Evolutionary conservation across 2,113 vertebrate genomes (phyloP).

Genomic region (Gulo gulo): DNA sequence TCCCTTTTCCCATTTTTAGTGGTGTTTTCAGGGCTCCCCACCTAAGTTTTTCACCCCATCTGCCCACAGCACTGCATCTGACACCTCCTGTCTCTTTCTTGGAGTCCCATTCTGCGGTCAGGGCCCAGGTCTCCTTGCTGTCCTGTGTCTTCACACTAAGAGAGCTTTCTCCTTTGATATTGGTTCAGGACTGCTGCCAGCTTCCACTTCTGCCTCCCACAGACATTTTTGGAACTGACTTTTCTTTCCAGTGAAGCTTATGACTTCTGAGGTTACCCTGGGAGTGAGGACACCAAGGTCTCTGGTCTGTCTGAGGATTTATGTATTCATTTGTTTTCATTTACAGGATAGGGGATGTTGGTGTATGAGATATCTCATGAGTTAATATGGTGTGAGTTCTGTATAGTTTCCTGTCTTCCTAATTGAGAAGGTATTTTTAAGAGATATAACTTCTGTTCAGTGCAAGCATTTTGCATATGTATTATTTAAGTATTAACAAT

Average conservation of each 20-base stretch:
- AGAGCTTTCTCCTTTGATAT: background rate
- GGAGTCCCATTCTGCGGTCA: background rate
- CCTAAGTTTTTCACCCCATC: background rate
- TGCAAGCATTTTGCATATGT: too few relatives aligned
- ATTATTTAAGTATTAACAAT: too few relatives aligned
- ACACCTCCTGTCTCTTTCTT: too few relatives aligned
- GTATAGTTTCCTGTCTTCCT: background rate
- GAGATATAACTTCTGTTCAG: background rate
- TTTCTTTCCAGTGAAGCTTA: background rate
- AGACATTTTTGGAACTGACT: too few relatives aligned
- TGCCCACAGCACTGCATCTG: too few relatives aligned
- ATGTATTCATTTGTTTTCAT: background rate
- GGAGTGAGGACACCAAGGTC: background rate
- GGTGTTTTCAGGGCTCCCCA: background rate
- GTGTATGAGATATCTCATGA: background rate
- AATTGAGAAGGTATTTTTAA: background rate
- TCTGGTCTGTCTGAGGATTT: background rate
- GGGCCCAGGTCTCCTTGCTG: background rate
- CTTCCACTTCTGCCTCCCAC: too few relatives aligned
- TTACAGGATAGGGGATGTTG: background rate
- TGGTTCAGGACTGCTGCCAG: background rate
- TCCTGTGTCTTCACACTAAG: background rate
- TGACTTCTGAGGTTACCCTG: background rate
- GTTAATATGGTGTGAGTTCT: background rate
- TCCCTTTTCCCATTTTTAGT: background rate